Evolutionary conservation across 2,888 invertebrate species (phyloP).

Genomic region (Autographa gamma): DNA sequence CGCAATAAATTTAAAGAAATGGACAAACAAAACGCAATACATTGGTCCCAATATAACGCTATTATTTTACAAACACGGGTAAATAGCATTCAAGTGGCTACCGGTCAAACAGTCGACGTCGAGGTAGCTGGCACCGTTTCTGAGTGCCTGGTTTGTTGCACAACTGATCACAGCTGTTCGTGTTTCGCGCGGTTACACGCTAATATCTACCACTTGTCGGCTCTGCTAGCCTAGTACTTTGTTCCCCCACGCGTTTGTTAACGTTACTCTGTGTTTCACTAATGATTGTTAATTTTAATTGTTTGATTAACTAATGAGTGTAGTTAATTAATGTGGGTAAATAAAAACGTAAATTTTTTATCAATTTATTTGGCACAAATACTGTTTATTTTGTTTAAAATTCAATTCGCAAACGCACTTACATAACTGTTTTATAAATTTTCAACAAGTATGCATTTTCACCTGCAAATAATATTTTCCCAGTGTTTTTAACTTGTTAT

Average conservation of each 20-base stretch:
- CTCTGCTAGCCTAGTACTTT: slow-evolving; percentile 71
- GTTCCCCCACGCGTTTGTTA: slow-evolving; percentile 65
- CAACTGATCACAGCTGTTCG: slow-evolving; percentile 64
- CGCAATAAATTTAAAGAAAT: slow-evolving; percentile 39
- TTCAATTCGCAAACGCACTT: neutral
- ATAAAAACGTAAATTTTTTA: neutral
- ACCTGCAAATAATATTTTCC: slow-evolving; percentile 19
- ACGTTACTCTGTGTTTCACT: slow-evolving; percentile 42
- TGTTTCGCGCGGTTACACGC: slow-evolving; percentile 50
- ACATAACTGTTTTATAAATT: neutral
- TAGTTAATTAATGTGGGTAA: neutral
- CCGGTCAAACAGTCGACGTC: slow-evolving; percentile 63
- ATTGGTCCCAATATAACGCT: slow-evolving; percentile 39
- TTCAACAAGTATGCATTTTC: neutral
- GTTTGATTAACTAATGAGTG: neutral
- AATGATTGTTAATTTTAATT: neutral
- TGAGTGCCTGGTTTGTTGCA: slow-evolving; percentile 72
- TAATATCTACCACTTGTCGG: slow-evolving; percentile 53
- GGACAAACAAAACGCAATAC: slow-evolving; percentile 48
- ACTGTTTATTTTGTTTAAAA: too few species aligned
- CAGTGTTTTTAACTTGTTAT: slow-evolving; percentile 43
- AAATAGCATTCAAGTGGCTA: slow-evolving; percentile 21
- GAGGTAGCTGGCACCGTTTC: slow-evolving; percentile 68
- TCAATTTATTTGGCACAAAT: neutral
- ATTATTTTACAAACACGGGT: slow-evolving; percentile 34